These are phyloP conservation scores for Parazoanthus darwini DNA, from an alignment of 92 coral and sea anemone species.

Conservation along the genomic window DNA sequence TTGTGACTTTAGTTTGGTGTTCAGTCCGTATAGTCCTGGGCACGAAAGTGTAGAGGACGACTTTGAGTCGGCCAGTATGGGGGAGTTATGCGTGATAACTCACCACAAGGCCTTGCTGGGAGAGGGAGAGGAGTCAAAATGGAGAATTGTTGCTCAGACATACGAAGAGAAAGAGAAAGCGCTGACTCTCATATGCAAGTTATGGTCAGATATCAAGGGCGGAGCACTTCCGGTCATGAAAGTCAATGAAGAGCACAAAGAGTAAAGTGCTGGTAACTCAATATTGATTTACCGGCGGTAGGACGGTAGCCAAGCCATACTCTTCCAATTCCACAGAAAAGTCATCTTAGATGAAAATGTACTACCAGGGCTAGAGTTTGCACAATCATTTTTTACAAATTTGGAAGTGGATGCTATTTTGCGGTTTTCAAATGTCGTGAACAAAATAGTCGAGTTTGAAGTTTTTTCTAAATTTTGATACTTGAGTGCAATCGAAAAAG, in stretches of 20 bases:
- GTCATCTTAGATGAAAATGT: too few relatives aligned
- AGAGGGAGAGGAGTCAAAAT: slow-evolving; percentile 59
- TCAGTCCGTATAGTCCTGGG: slow-evolving; percentile 58
- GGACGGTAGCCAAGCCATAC: too few relatives aligned
- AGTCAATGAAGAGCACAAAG: slow-evolving; percentile 23
- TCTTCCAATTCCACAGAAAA: too few relatives aligned
- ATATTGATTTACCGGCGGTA: background rate
- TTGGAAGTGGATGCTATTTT: too few relatives aligned
- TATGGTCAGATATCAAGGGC: slow-evolving; percentile 88
- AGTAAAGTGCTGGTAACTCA: background rate
- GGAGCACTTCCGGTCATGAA: slow-evolving; percentile 92
- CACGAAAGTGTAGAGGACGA: slow-evolving; percentile 64
- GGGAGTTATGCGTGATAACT: slow-evolving; percentile 78
- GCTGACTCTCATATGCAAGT: slow-evolving; percentile 76
- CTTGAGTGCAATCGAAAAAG: too few relatives aligned
- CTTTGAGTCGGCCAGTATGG: slow-evolving; percentile 89
- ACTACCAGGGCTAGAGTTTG: too few relatives aligned
- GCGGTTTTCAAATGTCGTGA: too few relatives aligned
- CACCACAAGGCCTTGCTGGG: slow-evolving; percentile 51
- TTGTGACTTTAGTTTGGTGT: slow-evolving; percentile 86
- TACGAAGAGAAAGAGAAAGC: slow-evolving; percentile 99
- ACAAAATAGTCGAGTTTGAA: too few relatives aligned
- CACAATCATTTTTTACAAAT: too few relatives aligned
- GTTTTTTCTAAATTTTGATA: too few relatives aligned
- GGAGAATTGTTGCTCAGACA: slow-evolving; percentile 92